These are phyloP conservation scores for Tetrapedia diversipes DNA, from an alignment of 2,888 invertebrate species.

Conservation along the genomic window DNA sequence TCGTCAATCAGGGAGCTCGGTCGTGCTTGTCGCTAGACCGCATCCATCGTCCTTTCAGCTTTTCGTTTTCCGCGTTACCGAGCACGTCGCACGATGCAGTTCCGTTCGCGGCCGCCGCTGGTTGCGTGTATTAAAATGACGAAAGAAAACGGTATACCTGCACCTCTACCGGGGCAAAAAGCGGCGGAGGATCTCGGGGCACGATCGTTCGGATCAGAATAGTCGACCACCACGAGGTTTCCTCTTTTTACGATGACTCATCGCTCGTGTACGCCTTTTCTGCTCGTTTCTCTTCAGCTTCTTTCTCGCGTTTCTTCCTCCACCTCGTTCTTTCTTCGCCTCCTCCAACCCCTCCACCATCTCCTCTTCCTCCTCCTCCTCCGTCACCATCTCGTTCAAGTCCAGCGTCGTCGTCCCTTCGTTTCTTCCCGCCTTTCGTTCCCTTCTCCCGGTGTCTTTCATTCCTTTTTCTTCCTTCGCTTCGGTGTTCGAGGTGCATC, in stretches of 20 bases:
- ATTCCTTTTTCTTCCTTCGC: constrained; percentile 17
- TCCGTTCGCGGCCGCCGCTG: constrained; percentile 4
- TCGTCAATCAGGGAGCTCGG: constrained; percentile 30
- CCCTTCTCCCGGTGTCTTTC: background rate
- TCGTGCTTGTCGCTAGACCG: constrained; percentile 34
- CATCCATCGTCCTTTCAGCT: constrained; percentile 22
- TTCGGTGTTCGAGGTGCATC: constrained; percentile 29
- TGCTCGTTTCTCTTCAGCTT: constrained; percentile 37
- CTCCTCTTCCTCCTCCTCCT: background rate
- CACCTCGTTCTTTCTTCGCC: background rate
- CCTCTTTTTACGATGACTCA: constrained; percentile 63
- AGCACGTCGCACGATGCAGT: constrained; percentile 24
- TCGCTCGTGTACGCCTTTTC: constrained; percentile 51
- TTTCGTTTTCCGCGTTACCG: constrained; percentile 40
- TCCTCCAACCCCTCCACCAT: background rate
- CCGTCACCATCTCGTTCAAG: background rate
- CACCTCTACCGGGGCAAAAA: constrained; percentile 34
- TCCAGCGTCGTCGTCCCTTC: too few relatives aligned
- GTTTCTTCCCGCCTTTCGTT: constrained; percentile 26
- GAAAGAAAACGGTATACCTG: constrained; percentile 42
- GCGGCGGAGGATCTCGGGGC: constrained; percentile 43
- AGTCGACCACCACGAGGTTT: constrained; percentile 54
- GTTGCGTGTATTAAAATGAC: constrained; percentile 38
- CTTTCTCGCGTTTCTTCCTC: constrained; percentile 41
- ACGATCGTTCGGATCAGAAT: constrained; percentile 55